Evolutionary conservation across 2,113 vertebrate species (phyloP), one percentile per base, ranked within the genome.

Genomic region (Pseudolaguvia tuberculata): DNA sequence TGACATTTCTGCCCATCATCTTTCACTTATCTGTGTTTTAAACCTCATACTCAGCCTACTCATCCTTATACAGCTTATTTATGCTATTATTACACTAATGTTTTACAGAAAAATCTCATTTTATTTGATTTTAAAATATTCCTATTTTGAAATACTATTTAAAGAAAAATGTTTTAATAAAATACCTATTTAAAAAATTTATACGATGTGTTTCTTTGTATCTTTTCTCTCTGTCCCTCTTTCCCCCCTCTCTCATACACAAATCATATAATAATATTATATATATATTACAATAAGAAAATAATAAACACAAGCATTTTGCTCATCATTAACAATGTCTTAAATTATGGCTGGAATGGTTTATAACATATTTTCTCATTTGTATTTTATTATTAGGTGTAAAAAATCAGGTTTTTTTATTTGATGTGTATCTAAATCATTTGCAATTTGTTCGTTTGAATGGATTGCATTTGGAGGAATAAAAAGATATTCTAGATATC

Each of bases 81-180:
- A 58, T 2, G 20, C 20, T 65, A 15, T n/a, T n/a, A n/a, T n/a
- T n/a, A n/a, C n/a, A n/a, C n/a, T 27, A 42, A 45, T 35, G 13
- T 75, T 76, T 76, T 59, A 9, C 50, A 55, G 59, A 5, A 65
- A 74, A 27, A 8, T 53, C 35, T 62, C 20, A 7, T 53, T 53
- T 66, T 39, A 75, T 75, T 73, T 75, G 50, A 66, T 75, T 47
- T 75, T 11, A 45, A 31, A 29, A 73, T 63, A 15, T 39, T 52
- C 13, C 11, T 35, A n/a, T 59, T 57, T 72, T 61, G 51, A 62
- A 31, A 63, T 65, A 63, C n/a, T 53, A 53, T 66, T 23, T 50
- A 66, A 75, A 74, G 61, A 66, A 65, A 47, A 66, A 55, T 61
- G 72, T 65, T 74, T 74, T 66, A 56, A 75, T 75, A 75, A 66